A percentile compares a stretch with the other conserved stretches of the same genome.
These are phyloP conservation scores for Bryconaethiops microstoma DNA, from an alignment of 2,797 vertebrate genomes.

Conservation along the genomic window DNA sequence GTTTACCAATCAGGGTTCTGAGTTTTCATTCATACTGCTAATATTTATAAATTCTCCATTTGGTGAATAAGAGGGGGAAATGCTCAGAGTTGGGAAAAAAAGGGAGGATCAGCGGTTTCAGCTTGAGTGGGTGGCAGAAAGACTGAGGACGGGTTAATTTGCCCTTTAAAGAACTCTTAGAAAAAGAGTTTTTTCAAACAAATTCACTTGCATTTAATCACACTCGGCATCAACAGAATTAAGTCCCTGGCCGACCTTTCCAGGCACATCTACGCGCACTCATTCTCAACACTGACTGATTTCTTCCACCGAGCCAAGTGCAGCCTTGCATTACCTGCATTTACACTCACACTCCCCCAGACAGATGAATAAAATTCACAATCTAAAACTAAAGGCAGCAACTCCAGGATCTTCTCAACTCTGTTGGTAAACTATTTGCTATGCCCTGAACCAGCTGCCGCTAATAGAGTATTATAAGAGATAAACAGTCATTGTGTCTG, in stretches of 20 bases:
- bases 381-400: neutral
- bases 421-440: conserved; percentile 10
- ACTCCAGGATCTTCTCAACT: conserved; percentile 3
- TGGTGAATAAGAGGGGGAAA: neutral
- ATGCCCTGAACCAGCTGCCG: conserved; percentile 22
- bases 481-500: conserved; percentile 42
- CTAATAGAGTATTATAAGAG: conserved; percentile 22
- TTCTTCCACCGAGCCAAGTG: neutral
- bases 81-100: neutral
- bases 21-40: neutral
- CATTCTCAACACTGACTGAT: neutral
- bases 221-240: conserved; percentile 8
- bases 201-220: conserved; percentile 1
- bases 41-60: neutral
- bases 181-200: conserved; percentile 1
- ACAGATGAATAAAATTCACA: neutral
- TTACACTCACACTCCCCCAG: conserved; percentile 7
- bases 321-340: neutral
- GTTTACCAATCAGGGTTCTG: conserved; percentile 1
- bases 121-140: neutral
- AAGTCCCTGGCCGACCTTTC: neutral
- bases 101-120: neutral
- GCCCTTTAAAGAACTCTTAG: conserved; percentile 2
- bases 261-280: conserved; percentile 1
- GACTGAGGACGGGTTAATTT: neutral